Base-by-base conservation (phyloP, 2,113 vertebrate species). In the Apaloderma vittatum region DNA sequence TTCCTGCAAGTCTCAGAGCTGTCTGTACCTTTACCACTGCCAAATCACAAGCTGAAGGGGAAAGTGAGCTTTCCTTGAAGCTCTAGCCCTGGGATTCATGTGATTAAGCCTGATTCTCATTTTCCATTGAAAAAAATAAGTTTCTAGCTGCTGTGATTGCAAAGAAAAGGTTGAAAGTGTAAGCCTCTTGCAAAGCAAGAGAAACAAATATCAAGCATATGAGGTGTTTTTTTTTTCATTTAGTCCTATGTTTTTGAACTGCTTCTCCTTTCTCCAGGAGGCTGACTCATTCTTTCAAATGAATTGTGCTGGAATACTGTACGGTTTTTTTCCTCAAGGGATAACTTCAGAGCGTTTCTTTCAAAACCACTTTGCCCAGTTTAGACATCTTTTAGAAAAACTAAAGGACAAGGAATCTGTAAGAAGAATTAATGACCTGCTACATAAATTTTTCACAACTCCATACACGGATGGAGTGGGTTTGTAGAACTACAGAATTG, bases 201-300 rank as follows among this genome's bases (percentile, higher is more conserved):
- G 72, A 88, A 76, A 37, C 16, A 93, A 96, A 75, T 66, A 65
- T 24, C 75, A 91, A 81, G 48, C 72, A 61, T 17, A 85, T 40
- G 22, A 65, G 32, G 8, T 5, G 27, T 3, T 63, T 29, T 1
- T 13, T 54, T 51, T 85, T 65, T 59, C 10, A 63, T 77, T 92
- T 71, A 87, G 65, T 48, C 61, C 54, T 51, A 2, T 86, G 76
- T 93, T 94, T 94, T 91, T 78, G 79, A 86, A 77, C 23, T 37
- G 52, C 29, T 66, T 22, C 40, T 58, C 52, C 37, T 93, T 94
- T 82, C 87, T 88, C 40, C 40, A 46, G 57, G 68, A 92, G 51
- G 30, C 52, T 94, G 92, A 89, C 80, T 94, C 79, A 94, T 92
- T 86, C 57, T 86, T 92, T 90, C 26, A 3, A 89, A 96, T 43